Evolutionary conservation across 2,888 invertebrate genomes (phyloP), one percentile per base, ranked within the genome.

Genomic region (Nasonia oneida): DNA sequence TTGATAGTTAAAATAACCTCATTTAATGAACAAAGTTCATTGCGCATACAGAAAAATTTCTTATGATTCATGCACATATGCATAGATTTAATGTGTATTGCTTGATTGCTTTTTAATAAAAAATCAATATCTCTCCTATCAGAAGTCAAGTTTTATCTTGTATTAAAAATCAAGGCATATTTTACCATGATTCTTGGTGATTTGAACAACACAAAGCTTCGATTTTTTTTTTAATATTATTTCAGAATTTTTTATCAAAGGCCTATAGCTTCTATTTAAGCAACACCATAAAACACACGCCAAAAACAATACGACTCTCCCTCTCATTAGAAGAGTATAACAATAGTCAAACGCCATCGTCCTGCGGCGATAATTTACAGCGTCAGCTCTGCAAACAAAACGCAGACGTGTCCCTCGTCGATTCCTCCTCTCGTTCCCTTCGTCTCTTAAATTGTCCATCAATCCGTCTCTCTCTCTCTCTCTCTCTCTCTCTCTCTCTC

Each of bases 321-420:
- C 67, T 67, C 67, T 64, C 29, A 67, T 67, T 33, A 67, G 29
- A 67, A 64, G 77, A 47, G 82, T 73, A 81, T 77, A 74, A 88
- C 85, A 50, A 64, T 64, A 67, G 57, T 64, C 39, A 73, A 57
- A 81, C 73, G 81, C 3, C 81, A 78, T 67, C 83, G 82, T 64
- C 82, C 50, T 81, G 42, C 47, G 74, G 74, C 47, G 47, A 42
- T 74, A 74, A 74, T 74, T 74, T 47, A 73, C 81, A 76, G 78
- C 77, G 77, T 77, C 86, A 78, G 39, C 70, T 82, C 73, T 70
- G 75, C 87, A 75, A 82, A 82, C 86, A 85, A 87, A 85, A 85
- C 83, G 64, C 77, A 67, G 71, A 81, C 79, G 5, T 81, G n/a
- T 70, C 79, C 74, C 84, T 64, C 74, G 61, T 53, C 81, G 47